phyloP scores from a whole-genome alignment of 1,140 invertebrate species.

The Pogonognathellus flavescens region DNA sequence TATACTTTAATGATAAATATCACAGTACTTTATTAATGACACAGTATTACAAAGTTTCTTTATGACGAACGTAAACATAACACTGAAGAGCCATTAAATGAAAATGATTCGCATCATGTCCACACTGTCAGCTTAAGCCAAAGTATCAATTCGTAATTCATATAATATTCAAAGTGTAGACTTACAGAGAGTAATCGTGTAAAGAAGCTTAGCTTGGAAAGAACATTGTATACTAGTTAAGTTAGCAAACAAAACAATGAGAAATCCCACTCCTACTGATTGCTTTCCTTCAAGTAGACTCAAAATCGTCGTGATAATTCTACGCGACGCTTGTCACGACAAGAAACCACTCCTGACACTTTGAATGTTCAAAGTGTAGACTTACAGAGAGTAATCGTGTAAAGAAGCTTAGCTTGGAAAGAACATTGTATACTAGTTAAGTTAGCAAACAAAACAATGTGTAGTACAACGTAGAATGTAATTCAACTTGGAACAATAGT shows the following conservation, averaged over 20 bases:
- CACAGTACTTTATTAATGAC: too few species aligned
- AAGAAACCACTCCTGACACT: conserved; percentile 24
- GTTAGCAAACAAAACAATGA: too few species aligned
- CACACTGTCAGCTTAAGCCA: conserved; percentile 4
- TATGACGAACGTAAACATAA: not conserved
- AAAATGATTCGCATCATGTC: conserved; percentile 16
- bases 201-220: not conserved
- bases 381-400: not conserved
- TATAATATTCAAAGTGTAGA: too few species aligned
- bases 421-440: not conserved
- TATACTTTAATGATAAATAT: too few species aligned
- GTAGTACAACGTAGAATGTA: not conserved
- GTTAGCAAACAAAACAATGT: not conserved
- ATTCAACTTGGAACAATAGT: not conserved
- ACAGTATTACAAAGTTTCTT: not conserved
- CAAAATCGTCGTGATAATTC: conserved; percentile 22
- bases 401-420: not conserved
- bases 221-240: too few species aligned
- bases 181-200: not conserved
- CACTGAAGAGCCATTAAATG: not conserved
- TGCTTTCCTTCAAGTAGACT: not conserved
- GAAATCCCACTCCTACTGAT: not conserved
- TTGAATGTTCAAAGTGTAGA: not conserved
- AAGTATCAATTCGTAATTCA: not conserved
- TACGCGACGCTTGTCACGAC: conserved; percentile 10